A percentile compares a stretch with the other conserved stretches of the same genome.
Conservation (phyloP, 2,888 invertebrate species). For the Megastigmus dorsalis region DNA sequence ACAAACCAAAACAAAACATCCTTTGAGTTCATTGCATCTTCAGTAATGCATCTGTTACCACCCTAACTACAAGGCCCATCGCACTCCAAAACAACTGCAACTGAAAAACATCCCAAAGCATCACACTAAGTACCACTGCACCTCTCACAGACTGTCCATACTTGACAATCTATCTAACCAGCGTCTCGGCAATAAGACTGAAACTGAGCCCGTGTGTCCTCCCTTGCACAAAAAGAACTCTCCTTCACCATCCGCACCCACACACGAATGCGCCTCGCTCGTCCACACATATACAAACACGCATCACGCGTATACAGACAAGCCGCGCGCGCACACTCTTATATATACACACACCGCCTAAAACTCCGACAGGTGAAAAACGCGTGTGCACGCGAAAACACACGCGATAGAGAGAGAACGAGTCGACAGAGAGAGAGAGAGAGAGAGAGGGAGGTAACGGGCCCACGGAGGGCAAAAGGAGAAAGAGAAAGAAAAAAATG, state of each 20-base stretch:
- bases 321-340: conserved; percentile 3
- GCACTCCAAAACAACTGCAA: neutral
- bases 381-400: conserved; percentile 41
- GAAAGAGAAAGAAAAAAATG: conserved; percentile 11
- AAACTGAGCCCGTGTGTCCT: conserved; percentile 19
- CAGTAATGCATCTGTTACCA: conserved; percentile 41
- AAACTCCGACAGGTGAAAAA: conserved; percentile 54
- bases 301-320: neutral
- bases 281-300: neutral
- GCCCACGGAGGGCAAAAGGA: neutral
- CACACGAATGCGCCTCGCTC: neutral
- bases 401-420: conserved; percentile 4
- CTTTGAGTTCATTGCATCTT: conserved; percentile 14
- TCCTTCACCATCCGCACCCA: conserved; percentile 30
- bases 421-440: neutral
- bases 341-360: conserved; percentile 22
- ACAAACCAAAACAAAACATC: neutral
- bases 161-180: no score
- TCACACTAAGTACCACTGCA: neutral
- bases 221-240: conserved; percentile 20
- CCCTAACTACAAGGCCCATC: neutral
- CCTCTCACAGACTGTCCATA: no score
- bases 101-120: neutral
- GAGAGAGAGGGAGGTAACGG: neutral
- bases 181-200: neutral